Base-by-base conservation (phyloP, 2,888 invertebrate genomes). In the Catocala fraxini region DNA sequence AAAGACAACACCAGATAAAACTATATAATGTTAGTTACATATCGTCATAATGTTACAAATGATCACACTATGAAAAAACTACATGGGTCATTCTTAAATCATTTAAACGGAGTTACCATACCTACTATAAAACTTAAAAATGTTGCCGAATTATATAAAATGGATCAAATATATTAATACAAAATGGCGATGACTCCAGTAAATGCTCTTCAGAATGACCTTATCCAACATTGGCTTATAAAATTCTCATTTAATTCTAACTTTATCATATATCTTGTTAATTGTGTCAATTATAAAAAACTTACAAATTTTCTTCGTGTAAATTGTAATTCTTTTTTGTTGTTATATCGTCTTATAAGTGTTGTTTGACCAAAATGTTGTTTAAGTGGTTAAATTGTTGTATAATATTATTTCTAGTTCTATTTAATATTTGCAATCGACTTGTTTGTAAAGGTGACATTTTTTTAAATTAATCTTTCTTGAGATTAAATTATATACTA, bases 281-380 rank as follows among this genome's bases (percentile, higher is more conserved):
- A 83, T 85, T 83, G 70, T 81, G 88, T 88, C 86, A 88, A 88
- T 87, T 87, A 86, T 52, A 15, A 70, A 71, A 63, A 71, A 62
- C 68, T 73, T 72, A 77, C 75, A 84, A 82, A 80, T 81, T 71
- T 81, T 80, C 71, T 71, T 74, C 63, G 64, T 73, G 56, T 62
- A 59, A 59, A 70, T 43, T 53, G 56, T 45, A 61, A 71, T 45
- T 69, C 58, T 61, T 66, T 73, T 75, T 71, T 66, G 62, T 73
- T 71, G 59, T 79, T 82, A 82, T 85, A 65, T 73, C 59, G 70
- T 88, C 60, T 82, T 79, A 68, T 89, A 89, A 86, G 86, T 87
- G 84, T 86, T 85, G 77, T 85, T 83, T 83, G 90, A 90, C 90
- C 91, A 91, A 89, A 83, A 86, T 79, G 87, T 90, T 90, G 82